Base-by-base conservation (phyloP, 2,888 invertebrate species). In the Argynnis bischoffii region DNA sequence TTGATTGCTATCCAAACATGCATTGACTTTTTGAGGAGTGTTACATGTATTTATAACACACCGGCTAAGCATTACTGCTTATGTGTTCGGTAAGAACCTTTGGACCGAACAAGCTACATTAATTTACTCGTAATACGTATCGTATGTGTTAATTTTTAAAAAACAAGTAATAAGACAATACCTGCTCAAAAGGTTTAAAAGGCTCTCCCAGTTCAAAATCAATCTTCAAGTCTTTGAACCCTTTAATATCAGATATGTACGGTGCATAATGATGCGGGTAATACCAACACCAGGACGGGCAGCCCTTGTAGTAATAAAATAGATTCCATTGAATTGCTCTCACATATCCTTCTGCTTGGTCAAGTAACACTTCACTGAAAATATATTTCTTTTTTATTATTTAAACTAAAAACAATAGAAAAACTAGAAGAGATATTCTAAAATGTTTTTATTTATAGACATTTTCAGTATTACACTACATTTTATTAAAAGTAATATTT, bases 251-350 rank as follows among this genome's bases (percentile, higher is more conserved):
- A 3, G 99, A 99, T 76, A 99, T 96, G 83, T 96, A 99, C 0
- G 99, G 99, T 0, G 99, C 97, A 88, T 99, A 99, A 87, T 99
- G 99, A 82, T 98, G 97, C 0, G 99, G 98, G 87, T 99, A 99
- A 89, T 94, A 99, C 99, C 99, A 99, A 46, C 98, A 97, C 99
- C 99, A 99, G 0, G 98, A 99, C 63, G 97, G 96, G 55, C 98
- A 98, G 6, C 99, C 99, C 79, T 97, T 96, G 88, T 98, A 99
- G 87, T 99, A 99, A 87, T 99, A 99, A 82, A 96, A 94, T 18
- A 99, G 92, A 82, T 98, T 98, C 99, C 99, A 99, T 79, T 99
- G 99, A 60, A 99, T 95, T 0, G 98, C 99, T 53, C 96, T 93
- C 13, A 99, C 96, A 84, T 99, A 99, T 61, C 97, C 95, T 81